A percentile compares a stretch with the other conserved stretches of the same genome.
Evolutionary conservation across 2,113 vertebrate species (phyloP).

Genomic region (Cairina moschata): DNA sequence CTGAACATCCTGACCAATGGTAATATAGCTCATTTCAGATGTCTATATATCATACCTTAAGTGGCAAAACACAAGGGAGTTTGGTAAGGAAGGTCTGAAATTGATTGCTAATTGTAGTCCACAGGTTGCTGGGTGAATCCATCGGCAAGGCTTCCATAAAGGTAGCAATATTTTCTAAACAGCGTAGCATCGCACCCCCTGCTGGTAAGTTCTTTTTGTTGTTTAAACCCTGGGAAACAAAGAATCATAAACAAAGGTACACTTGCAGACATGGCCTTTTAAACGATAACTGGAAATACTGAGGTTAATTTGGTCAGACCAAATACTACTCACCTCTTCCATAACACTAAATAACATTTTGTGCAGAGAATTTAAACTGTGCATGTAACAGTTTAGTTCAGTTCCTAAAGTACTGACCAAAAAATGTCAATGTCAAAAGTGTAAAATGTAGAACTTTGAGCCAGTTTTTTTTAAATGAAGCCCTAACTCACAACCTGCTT

Average conservation of each 20-base stretch:
- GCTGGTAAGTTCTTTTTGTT: conserved; percentile 97
- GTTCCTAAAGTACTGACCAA: not conserved
- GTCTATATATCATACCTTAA: conserved; percentile 85
- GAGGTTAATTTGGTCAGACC: not conserved
- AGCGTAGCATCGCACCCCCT: conserved; percentile 96
- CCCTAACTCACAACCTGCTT: not conserved
- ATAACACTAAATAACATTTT: not conserved
- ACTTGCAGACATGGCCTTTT: not conserved
- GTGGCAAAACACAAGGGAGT: conserved; percentile 93
- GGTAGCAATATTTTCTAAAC: conserved; percentile 95
- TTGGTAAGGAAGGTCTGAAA: conserved; percentile 98
- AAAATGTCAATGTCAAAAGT: not conserved
- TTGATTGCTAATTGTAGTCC: conserved; percentile 97
- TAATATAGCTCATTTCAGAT: not conserved
- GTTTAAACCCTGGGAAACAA: conserved; percentile 89
- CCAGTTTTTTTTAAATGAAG: not conserved
- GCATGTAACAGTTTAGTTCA: not conserved
- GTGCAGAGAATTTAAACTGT: not conserved
- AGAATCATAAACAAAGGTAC: not conserved
- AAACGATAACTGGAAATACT: not conserved
- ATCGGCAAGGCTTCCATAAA: conserved; percentile 99
- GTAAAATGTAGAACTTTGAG: not conserved
- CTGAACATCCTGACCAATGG: not conserved
- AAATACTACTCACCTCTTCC: not conserved
- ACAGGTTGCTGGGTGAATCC: conserved; percentile 98